Conservation (phyloP, 2,888 invertebrate genomes). For the Cylindroiulus punctatus region DNA sequence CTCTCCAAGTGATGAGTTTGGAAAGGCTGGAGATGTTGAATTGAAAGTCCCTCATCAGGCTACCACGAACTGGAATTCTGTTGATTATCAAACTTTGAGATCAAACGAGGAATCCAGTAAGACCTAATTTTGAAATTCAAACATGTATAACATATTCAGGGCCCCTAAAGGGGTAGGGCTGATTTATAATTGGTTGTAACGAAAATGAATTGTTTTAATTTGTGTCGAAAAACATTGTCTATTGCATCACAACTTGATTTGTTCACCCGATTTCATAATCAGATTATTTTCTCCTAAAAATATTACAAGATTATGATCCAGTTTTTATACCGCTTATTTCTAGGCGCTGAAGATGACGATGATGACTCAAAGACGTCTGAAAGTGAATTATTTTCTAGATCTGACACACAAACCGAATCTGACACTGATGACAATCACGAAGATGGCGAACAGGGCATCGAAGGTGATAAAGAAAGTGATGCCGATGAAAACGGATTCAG, state of each 20-base stretch:
- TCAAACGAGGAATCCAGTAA: conserved; percentile 53
- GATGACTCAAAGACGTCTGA: conserved; percentile 48
- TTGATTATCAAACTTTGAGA: conserved; percentile 51
- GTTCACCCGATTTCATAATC: no score
- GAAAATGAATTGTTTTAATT: no score
- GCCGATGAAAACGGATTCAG: neutral
- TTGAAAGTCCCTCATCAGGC: neutral
- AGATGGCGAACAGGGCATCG: conserved; percentile 66
- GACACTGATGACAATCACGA: conserved; percentile 65
- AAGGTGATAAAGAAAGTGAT: conserved; percentile 72
- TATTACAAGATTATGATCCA: neutral
- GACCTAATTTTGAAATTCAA: neutral
- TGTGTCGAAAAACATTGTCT: no score
- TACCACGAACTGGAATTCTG: neutral
- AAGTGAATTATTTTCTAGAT: conserved; percentile 42
- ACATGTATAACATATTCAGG: no score
- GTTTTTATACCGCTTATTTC: neutral
- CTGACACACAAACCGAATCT: conserved; percentile 74
- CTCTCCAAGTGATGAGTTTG: neutral
- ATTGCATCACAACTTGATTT: no score
- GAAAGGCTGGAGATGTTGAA: conserved; percentile 45
- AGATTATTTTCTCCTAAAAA: no score
- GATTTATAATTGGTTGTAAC: no score
- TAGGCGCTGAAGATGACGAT: conserved; percentile 53
- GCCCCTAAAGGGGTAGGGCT: no score